Evolutionary conservation across 1,140 invertebrate genomes (phyloP), one percentile per base, ranked within the genome.

Genomic region (Druon quercuslanigerum): DNA sequence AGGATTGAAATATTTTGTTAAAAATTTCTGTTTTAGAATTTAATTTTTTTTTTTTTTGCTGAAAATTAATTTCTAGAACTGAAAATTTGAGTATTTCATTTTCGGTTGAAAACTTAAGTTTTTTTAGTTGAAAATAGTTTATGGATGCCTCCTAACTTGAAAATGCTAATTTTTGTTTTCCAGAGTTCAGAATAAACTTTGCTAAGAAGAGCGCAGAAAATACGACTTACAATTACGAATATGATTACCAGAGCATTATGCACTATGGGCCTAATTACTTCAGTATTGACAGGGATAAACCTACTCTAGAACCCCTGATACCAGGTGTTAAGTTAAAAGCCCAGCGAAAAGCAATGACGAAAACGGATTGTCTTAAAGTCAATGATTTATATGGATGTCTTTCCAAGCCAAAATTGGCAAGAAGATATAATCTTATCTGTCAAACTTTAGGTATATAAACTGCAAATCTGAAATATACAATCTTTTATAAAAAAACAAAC

Each of bases 201-300:
- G 90, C 93, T 80, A 93, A 95, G 88, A 91, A 94, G 82, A 93
- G 92, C 80, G 85, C 91, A 76, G 92, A 91, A 56, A 94, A 94
- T 83, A 94, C 93, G 20, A 93, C 93, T 0, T 93, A 93, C 81
- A 92, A 89, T 72, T 94, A 93, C 86, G 93, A 94, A 78, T 95
- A 95, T 81, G 95, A 95, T 83, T 95, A 94, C 83, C 92, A 94
- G 73, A 95, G 94, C 50, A 94, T 95, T 51, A 95, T 95, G 95
- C 95, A 95, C 85, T 95, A 95, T 82, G 95, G 95, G 5, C 92
- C 90, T 75, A 91, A 92, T 83, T 93, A 91, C 87, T 94, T 89
- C 85, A 93, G 92, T 82, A 91, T 90, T 80, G 88, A 82, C 56
- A 92, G 92, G 85, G 90, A 88, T 12, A 93, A 92, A 81, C 92